Evolutionary conservation across 2,888 invertebrate genomes (phyloP).

Genomic region (Zele albiditarsus): DNA sequence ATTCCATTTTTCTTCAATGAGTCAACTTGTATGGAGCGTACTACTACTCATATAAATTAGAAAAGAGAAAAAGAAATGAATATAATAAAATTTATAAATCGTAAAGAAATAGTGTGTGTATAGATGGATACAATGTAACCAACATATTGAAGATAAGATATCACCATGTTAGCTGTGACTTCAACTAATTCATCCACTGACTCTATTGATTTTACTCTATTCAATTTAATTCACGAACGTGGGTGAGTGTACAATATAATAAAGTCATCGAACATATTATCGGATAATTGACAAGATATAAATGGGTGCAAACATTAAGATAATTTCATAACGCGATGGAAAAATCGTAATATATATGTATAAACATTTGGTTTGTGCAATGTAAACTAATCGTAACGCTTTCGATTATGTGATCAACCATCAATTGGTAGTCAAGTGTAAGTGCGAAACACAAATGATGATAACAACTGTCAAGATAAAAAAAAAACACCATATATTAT

Average conservation of each 20-base stretch:
- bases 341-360: neutral
- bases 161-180: slow-evolving; percentile 11
- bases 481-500: slow-evolving; percentile 1
- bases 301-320: slow-evolving; percentile 3
- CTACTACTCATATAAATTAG: neutral
- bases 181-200: slow-evolving; percentile 16
- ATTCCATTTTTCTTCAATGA: too few species aligned
- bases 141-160: slow-evolving; percentile 7
- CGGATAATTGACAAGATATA: slow-evolving; percentile 7
- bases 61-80: neutral
- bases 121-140: neutral
- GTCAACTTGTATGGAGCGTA: too few species aligned
- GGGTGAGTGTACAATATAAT: neutral
- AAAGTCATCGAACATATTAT: slow-evolving; percentile 12
- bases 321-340: slow-evolving; percentile 7
- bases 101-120: neutral
- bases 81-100: neutral
- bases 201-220: slow-evolving; percentile 11
- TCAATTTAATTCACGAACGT: slow-evolving; percentile 2
- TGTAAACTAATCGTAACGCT: slow-evolving; percentile 9
- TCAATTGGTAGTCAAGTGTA: slow-evolving; percentile 15
- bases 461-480: slow-evolving; percentile 5
- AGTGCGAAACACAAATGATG: slow-evolving; percentile 1
- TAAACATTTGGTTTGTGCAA: slow-evolving; percentile 1
- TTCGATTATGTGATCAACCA: slow-evolving; percentile 13